Base-by-base conservation (phyloP, 2,113 vertebrate species). In the Seriola rivoliana region DNA sequence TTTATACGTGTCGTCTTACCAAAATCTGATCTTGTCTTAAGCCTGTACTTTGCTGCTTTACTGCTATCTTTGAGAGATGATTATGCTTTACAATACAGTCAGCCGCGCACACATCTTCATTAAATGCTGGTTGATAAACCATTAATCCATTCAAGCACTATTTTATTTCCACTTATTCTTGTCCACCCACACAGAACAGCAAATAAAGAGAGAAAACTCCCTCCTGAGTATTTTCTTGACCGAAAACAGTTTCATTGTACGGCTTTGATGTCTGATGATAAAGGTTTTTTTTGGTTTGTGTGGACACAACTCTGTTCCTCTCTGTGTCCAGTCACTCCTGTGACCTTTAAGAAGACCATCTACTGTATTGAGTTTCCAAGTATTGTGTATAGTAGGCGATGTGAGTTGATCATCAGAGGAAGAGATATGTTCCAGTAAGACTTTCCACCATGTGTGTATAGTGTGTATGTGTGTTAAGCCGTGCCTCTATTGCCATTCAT, bases 121-220 rank as follows among this genome's bases (percentile, higher is more conserved):
- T 94, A 93, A 91, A 93, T 75, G 83, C 23, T 46, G 84, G 77
- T 79, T 93, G 91, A 92, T 93, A 92, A 94, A 92, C 82, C 93
- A 90, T 94, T 93, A 92, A 91, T 94, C 88, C 80, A 76, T 92
- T 93, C 88, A 82, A 82, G 80, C 68, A 70, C 79, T 82, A 87
- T 91, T 89, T 91, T 91, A 84, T 92, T 91, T 81, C 77, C 67
- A 82, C 93, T 86, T 80, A 80, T 93, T 89, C 88, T 92, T 78
- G 55, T 87, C 86, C 82, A 55, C 91, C 90, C 14, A 83, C 90
- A 82, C 87, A 73, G 75, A 85, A 80, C 69, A 71, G 42, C 72
- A 86, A 78, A 89, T 81, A 84, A 82, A 84, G 70, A 84, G 74
- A 85, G 80, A 82, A 85, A 87, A 74, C 70, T 72, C 80, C 75